Evolutionary conservation across 2,113 vertebrate genomes (phyloP).

Genomic region (Tupaia chinensis): DNA sequence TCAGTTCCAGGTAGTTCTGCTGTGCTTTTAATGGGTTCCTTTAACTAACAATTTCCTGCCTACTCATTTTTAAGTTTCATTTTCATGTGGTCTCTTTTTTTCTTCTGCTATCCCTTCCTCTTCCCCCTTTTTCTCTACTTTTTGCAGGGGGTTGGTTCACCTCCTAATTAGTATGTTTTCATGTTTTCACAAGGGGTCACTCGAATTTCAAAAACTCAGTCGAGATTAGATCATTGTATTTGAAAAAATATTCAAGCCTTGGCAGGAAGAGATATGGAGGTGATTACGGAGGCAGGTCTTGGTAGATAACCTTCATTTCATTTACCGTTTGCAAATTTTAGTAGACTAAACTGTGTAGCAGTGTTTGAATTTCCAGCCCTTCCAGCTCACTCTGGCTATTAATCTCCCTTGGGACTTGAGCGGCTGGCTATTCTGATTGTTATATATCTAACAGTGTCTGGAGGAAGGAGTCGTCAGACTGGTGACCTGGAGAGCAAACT

Average conservation of each 20-base stretch:
- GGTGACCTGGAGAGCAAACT: not conserved
- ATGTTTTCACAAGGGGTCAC: constrained; percentile 34
- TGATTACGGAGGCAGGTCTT: not conserved
- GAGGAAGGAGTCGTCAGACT: not conserved
- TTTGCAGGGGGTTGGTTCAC: not conserved
- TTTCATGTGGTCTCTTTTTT: not conserved
- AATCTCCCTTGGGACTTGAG: not conserved
- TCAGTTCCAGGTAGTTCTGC: not conserved
- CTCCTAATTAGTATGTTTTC: constrained; percentile 11
- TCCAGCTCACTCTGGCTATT: not conserved
- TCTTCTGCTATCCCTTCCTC: not conserved
- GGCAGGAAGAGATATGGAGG: not conserved
- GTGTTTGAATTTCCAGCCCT: not conserved
- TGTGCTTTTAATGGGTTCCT: constrained; percentile 31
- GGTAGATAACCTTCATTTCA: not conserved
- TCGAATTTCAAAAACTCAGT: constrained; percentile 41
- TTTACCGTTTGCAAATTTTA: not conserved
- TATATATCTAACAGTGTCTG: not conserved
- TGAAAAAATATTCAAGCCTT: not conserved
- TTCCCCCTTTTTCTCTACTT: not conserved
- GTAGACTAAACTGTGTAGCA: not conserved
- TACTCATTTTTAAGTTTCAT: constrained; percentile 48
- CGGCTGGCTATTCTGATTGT: not conserved
- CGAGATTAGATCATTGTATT: constrained; percentile 51
- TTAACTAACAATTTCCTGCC: constrained; percentile 64